These are phyloP conservation scores for Pollenia angustigena DNA, from an alignment of 2,888 invertebrate species.

Conservation along the genomic window DNA sequence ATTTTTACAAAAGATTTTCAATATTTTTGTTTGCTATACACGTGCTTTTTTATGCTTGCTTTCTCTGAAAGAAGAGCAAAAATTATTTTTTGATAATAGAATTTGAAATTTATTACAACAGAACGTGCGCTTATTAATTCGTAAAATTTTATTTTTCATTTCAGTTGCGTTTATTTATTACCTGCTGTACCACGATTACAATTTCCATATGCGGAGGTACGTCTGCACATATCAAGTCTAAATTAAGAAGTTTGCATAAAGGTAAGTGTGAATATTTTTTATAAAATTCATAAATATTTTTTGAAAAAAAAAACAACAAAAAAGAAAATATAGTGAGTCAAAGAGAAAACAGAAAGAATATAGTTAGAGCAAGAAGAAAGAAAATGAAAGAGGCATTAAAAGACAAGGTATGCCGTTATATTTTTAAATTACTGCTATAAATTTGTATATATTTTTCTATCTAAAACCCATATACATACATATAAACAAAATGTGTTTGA, in stretches of 20 bases:
- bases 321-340: background rate
- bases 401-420: constrained; percentile 38
- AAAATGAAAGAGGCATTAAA: constrained; percentile 29
- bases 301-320: constrained; percentile 6
- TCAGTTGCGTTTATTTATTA: constrained; percentile 85
- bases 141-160: constrained; percentile 41
- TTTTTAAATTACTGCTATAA: constrained; percentile 10
- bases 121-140: constrained; percentile 69
- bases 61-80: constrained; percentile 16
- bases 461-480: background rate
- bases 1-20: constrained; percentile 64
- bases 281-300: background rate
- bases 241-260: constrained; percentile 70
- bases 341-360: background rate
- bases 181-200: constrained; percentile 99
- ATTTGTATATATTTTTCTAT: background rate
- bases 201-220: constrained; percentile 96
- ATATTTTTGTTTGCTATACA: constrained; percentile 55
- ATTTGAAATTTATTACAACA: constrained; percentile 59
- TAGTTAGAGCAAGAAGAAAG: constrained; percentile 4
- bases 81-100: constrained; percentile 29
- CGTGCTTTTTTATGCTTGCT: constrained; percentile 27
- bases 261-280: constrained; percentile 47
- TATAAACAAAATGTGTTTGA: background rate
- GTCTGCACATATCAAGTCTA: constrained; percentile 99